Evolutionary conservation across 2,888 invertebrate genomes (phyloP), one percentile per base, ranked within the genome.

Genomic region (Balanococcus diminutus): DNA sequence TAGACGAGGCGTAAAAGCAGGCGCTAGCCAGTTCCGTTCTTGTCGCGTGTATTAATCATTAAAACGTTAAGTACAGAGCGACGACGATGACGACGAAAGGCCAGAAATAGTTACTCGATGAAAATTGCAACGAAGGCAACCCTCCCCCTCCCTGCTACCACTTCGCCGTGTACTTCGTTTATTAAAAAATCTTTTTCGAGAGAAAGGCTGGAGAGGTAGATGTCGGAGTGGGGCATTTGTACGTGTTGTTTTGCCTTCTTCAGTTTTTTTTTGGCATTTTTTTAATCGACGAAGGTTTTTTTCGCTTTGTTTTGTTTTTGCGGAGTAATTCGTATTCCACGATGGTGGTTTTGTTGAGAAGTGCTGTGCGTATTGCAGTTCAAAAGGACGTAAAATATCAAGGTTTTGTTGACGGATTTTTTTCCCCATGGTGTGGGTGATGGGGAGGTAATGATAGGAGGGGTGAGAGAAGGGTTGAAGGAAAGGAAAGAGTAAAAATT

Each of bases 21-120:
- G 51, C 51, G 51, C 51, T 19, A 51, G n/a, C 51, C 51, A 51
- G 19, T 51, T 51, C 51, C 28, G 61, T 28, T 67, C n/a, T 8
- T 28, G 61, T 67, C 61, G 61, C 61, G 61, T 67, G 61, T 28
- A 67, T 67, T 67, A 67, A 67, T 67, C 61, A 67, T 67, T 67
- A 67, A 67, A 67, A 67, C 61, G 61, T 67, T 67, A 67, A 67
- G 28, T 14, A 67, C 19, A 11, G 8, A 14, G 19, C 19, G 19
- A 36, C 51, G n/a, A 19, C 51, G 51, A 51, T 3, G 51, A 51
- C 51, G 19, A 51, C 5, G 42, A 42, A 51, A 51, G 51, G 51
- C 51, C 19, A 9, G 51, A 51, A 51, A 51, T 51, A n/a, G n/a
- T n/a, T n/a, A 51, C 51, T 51, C 51, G 51, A 5, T 51, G 51